These are phyloP conservation scores for Pelobates cultripes DNA, from an alignment of 2,797 vertebrate genomes.

Conservation along the genomic window DNA sequence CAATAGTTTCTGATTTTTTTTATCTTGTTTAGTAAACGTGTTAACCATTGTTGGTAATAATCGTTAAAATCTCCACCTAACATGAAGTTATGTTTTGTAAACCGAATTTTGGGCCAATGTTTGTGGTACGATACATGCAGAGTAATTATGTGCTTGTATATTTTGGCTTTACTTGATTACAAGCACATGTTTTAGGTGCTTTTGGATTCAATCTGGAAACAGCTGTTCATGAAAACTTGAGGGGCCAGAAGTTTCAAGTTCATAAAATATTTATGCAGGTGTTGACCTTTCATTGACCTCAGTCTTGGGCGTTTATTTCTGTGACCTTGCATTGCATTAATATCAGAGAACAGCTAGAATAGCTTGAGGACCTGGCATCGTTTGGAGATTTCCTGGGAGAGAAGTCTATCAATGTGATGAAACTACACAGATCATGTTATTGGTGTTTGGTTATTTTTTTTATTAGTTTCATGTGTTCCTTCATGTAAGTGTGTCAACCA, in stretches of 20 bases:
- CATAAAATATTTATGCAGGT: slow-evolving; percentile 2
- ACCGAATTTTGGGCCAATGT: background rate
- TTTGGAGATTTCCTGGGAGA: background rate
- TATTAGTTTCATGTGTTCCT: no score
- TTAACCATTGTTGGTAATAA: background rate
- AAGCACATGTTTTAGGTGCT: background rate
- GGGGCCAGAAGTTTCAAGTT: background rate
- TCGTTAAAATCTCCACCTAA: background rate
- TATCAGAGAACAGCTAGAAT: background rate
- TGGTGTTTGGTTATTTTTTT: no score
- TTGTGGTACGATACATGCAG: background rate
- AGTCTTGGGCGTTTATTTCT: background rate
- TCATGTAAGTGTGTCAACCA: no score
- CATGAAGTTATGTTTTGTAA: background rate
- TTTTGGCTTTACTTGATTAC: background rate
- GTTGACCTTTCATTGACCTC: background rate
- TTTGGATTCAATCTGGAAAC: background rate
- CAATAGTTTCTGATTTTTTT: no score
- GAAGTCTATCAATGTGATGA: background rate
- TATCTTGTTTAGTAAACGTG: no score
- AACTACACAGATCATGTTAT: no score
- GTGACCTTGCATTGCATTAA: background rate
- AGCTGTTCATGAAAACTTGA: background rate
- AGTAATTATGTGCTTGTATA: background rate
- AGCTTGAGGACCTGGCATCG: background rate